Evolutionary conservation across 2,797 vertebrate species (phyloP), one percentile per base, ranked within the genome.

Genomic region (Oryzias sinensis): DNA sequence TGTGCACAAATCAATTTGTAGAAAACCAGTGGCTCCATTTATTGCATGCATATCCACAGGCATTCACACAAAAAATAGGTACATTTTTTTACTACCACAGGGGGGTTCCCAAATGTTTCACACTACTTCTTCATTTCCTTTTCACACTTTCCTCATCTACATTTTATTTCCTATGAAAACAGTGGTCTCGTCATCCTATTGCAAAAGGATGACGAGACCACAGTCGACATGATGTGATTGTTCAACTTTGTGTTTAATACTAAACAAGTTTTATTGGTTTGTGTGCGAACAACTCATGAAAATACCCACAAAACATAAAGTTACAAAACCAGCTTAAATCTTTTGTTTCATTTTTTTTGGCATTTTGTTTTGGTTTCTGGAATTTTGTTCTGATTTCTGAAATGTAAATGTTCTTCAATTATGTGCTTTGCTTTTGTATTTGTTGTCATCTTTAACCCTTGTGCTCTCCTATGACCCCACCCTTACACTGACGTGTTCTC

Each of bases 121-220:
- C 62, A 43, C 42, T 66, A 48, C 76, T 84, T 80, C 56, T 68
- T 47, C 79, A 76, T 80, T 80, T 74, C 73, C 76, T 66, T 50
- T 76, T 85, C 45, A 9, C 58, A n/a, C 29, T 70, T 29, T 50
- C 59, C 54, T 18, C 62, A 55, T 37, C 33, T 13, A 37, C 33
- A 37, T 37, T 37, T 33, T 9, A 33, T 33, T 33, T 33, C 29
- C 29, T 11, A 9, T 11, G 8, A 33, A 33, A 33, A 33, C 29
- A 2, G 72, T 66, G 51, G 73, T 70, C 72, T 73, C 76, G 74
- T 74, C 58, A 68, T 82, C 80, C 79, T 86, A 77, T 77, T 78
- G 63, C 46, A 50, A 59, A 72, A 73, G 59, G 70, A 72, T 82
- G 78, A 84, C 74, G 69, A 73, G 66, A 49, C 60, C 50, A 24